Percentiles rank a stretch among this genome's conserved stretches.
Evolutionary conservation across 2,797 vertebrate species (phyloP).

Genomic region (Falco berigora): DNA sequence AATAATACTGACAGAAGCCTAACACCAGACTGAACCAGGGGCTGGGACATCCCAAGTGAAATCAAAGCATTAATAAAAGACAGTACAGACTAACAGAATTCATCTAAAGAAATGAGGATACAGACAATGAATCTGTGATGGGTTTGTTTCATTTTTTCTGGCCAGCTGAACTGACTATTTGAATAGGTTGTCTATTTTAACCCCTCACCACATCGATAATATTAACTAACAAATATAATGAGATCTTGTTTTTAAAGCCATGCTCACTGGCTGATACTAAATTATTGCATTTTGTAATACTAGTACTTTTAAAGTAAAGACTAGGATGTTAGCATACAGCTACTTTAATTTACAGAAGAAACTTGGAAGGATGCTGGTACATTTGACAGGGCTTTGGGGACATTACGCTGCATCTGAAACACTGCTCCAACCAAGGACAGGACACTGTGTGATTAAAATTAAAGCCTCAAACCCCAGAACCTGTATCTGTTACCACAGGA

Average conservation of each 20-base stretch:
- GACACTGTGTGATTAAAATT: background rate
- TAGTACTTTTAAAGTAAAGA: background rate
- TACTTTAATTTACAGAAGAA: background rate
- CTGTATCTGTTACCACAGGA: background rate
- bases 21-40: background rate
- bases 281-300: background rate
- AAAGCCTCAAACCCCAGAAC: background rate
- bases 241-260: background rate
- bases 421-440: background rate
- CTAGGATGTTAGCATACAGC: background rate
- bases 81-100: background rate
- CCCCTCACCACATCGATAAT: accelerated
- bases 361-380: background rate
- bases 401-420: background rate
- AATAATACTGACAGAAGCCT: background rate
- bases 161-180: background rate
- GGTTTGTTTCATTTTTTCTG: background rate
- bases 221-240: background rate
- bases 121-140: background rate
- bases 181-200: background rate
- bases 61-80: background rate
- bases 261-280: background rate
- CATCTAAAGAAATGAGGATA: background rate
- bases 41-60: background rate
- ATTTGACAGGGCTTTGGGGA: background rate